Evolutionary conservation across 1,140 invertebrate species (phyloP), one percentile per base, ranked within the genome.

Genomic region (Antheraea mylitta): DNA sequence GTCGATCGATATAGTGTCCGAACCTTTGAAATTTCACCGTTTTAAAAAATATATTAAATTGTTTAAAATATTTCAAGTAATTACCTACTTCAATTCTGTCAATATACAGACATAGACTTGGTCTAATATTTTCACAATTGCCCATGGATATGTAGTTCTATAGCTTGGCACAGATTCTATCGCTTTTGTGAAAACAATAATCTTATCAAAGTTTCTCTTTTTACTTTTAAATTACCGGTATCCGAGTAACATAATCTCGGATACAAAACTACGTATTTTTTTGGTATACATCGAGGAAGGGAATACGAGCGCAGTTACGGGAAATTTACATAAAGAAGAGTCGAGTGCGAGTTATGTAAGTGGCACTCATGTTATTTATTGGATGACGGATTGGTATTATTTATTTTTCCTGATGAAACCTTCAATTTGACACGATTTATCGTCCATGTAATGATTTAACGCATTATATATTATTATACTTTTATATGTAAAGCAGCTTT

Each of bases 351-450:
- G 58, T 67, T 60, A 22, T 72, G 59, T 68, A 61, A 66, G 65
- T 45, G 18, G 67, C 71, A 67, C 64, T 38, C 30, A 63, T 63
- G 60, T 76, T 71, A 79, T 76, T 76, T 79, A 79, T 79, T 73
- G 72, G 68, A 53, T 18, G 38, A 65, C 70, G 68, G 45, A 61
- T 61, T 70, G 16, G 11, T 53, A 53, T 53, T 53, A 53, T 53
- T 53, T 53, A 53, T 53, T 68, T 67, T 71, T 77, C 70, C 75
- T 79, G 77, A 75, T 72, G 66, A 68, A 71, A 71, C 70, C 63
- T 65, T 66, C 71, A 63, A 71, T 75, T 75, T 72, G 64, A 76
- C 72, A 69, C 66, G 70, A 79, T 72, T 73, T 73, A 77, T 66
- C 11, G 10, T 53, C 4, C 13, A 53, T 53, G 16, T 13, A 16